phyloP scores from a whole-genome alignment of 2,888 invertebrate genomes.

The Dasysyrphus albostriatus region DNA sequence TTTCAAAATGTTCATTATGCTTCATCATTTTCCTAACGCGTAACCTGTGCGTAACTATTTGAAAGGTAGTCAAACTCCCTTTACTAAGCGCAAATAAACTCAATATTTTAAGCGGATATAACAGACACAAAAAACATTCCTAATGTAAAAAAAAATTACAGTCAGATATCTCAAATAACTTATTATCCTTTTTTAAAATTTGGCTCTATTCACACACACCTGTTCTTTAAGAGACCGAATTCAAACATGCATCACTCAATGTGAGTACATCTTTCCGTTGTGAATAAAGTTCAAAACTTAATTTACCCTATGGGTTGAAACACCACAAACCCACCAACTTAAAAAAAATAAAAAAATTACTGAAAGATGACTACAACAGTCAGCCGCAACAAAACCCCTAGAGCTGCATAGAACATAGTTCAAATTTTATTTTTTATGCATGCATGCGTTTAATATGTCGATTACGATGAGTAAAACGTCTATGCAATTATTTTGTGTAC shows the following conservation, averaged over 20 bases:
- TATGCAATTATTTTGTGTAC: slow-evolving; percentile 55
- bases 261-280: slow-evolving; percentile 1
- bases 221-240: background rate
- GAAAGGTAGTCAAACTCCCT: no score
- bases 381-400: slow-evolving; percentile 43
- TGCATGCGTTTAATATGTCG: slow-evolving; percentile 62
- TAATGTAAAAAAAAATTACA: no score
- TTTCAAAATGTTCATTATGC: no score
- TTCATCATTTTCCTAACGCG: no score
- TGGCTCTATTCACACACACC: no score
- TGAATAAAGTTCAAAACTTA: slow-evolving; percentile 17
- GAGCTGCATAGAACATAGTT: slow-evolving; percentile 22
- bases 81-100: no score
- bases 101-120: no score
- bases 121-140: no score
- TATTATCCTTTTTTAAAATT: no score
- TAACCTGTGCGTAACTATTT: no score
- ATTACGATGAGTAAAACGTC: slow-evolving; percentile 55
- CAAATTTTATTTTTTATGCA: slow-evolving; percentile 40
- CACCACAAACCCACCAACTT: background rate
- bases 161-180: no score
- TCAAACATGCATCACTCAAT: background rate
- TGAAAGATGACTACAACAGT: slow-evolving; percentile 42
- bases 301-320: slow-evolving; percentile 36
- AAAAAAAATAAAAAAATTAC: background rate